Base-by-base conservation (phyloP, 2,888 invertebrate genomes). In the Malacosoma neustria region DNA sequence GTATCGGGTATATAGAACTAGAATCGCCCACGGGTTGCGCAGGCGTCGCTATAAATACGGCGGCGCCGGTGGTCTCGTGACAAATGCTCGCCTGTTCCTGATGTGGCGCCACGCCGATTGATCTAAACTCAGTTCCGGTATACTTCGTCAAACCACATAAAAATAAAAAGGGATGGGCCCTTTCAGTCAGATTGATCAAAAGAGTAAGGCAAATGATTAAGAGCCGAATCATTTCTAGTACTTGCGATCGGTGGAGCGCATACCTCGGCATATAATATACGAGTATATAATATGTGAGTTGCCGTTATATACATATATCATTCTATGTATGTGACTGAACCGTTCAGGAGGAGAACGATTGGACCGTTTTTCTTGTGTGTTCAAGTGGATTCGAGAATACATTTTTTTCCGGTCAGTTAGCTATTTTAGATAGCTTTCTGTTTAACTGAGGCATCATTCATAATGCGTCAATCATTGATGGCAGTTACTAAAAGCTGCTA, bases 61-160 rank as follows among this genome's bases (percentile, higher is more conserved):
- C 81, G 69, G 73, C 72, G 75, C 74, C 70, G 79, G 84, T 85
- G 84, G 84, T 85, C 84, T 76, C 69, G 79, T 80, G 84, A 84
- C 84, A 84, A 84, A 84, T 77, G 73, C 77, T 64, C 68, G 65
- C 58, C 56, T 62, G 70, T 71, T 70, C 71, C 72, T 68, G 63
- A 63, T 66, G 68, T 69, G 66, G 72, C 75, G 73, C 69, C 70
- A 68, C 67, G 68, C 61, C 70, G 76, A 80, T 79, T 81, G 81
- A 82, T 82, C 77, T 75, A 79, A 70, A 65, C 66, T 61, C 66
- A 61, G 57, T 61, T 64, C 61, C 61, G 61, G 62, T 65, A 59
- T 55, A 49, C 46, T 50, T 57, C 54, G 56, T 61, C 59, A 60
- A 57, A 45, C 40, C 48, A 55, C 40, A 37, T 45, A 41, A 48